Percentiles rank a stretch among this genome's conserved stretches.
Evolutionary conservation across 2,797 vertebrate genomes (phyloP).

Genomic region (Betta splendens): DNA sequence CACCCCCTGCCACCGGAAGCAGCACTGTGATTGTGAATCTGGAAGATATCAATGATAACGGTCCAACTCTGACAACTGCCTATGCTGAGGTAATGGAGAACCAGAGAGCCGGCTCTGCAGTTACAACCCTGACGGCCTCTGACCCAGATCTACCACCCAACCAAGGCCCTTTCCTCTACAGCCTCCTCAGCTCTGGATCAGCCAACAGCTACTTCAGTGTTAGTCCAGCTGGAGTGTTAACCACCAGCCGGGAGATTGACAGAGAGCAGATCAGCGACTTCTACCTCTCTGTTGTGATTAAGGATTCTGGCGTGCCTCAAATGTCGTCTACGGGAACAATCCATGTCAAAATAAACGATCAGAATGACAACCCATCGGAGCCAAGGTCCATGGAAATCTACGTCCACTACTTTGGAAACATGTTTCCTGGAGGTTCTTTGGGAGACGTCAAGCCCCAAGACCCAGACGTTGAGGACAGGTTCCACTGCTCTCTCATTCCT

Average conservation of each 20-base stretch:
- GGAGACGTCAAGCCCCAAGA: conserved; percentile 93
- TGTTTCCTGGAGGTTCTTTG: conserved; percentile 92
- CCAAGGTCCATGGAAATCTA: conserved; percentile 92
- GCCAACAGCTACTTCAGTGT: conserved; percentile 93
- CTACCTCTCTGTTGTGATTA: conserved; percentile 90
- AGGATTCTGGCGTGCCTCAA: conserved; percentile 94
- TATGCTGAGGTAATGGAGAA: conserved; percentile 94
- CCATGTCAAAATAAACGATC: conserved; percentile 89
- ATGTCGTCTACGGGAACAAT: conserved; percentile 98
- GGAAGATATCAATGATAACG: conserved; percentile 97
- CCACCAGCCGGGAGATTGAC: conserved; percentile 93
- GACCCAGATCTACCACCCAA: conserved; percentile 96
- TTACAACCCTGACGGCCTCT: conserved; percentile 86
- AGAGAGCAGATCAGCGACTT: conserved; percentile 94
- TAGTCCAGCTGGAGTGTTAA: conserved; percentile 87
- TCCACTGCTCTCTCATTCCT: conserved; percentile 93
- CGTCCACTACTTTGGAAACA: conserved; percentile 93
- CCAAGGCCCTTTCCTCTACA: conserved; percentile 93
- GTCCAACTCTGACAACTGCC: conserved; percentile 85
- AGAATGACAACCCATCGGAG: conserved; percentile 97
- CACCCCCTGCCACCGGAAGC: conserved; percentile 90
- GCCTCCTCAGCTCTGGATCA: conserved; percentile 87
- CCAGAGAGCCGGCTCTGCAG: conserved; percentile 86
- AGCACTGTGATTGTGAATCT: conserved; percentile 90
- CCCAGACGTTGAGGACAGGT: conserved; percentile 91